A percentile compares a stretch with the other conserved stretches of the same genome.
Conservation (phyloP, 92 coral and sea anemone species). For the Actinostola sp. region DNA sequence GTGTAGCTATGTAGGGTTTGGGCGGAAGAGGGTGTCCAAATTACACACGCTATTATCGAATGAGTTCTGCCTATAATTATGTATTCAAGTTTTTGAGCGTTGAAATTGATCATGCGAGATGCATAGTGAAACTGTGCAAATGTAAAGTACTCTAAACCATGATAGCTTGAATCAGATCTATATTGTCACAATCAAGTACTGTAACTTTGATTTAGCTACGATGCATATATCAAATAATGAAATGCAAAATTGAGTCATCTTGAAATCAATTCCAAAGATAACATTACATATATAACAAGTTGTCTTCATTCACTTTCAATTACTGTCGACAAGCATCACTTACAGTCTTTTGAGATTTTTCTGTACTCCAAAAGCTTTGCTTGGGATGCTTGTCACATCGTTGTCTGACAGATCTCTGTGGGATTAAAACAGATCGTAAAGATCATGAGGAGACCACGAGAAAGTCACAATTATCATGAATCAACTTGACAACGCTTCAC, state of each 20-base stretch:
- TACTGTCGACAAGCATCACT: slow-evolving; percentile 44
- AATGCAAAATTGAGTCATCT: slow-evolving; percentile 5
- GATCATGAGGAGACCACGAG: not conserved
- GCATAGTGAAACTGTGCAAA: not conserved
- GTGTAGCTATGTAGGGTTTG: slow-evolving; percentile 10
- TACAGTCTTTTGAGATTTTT: slow-evolving; percentile 73
- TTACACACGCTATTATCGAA: not conserved
- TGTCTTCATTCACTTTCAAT: slow-evolving; percentile 12
- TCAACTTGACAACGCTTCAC: slow-evolving; percentile 8
- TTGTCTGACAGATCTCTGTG: slow-evolving; percentile 72
- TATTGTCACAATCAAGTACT: not conserved
- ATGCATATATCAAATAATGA: not conserved
- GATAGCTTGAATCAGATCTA: not conserved
- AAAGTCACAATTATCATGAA: slow-evolving; percentile 11
- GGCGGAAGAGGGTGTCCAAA: slow-evolving; percentile 8
- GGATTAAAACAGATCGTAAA: not conserved
- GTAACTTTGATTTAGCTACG: not conserved
- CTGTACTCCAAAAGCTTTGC: slow-evolving; percentile 62
- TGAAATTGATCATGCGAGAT: not conserved
- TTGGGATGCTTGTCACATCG: slow-evolving; percentile 59
- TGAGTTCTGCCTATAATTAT: not conserved
- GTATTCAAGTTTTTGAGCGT: not conserved
- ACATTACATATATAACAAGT: not conserved
- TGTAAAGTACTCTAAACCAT: not conserved
- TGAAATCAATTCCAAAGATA: not conserved